Evolutionary conservation across 2,113 vertebrate genomes (phyloP).

Genomic region (Callopanchax toddi): DNA sequence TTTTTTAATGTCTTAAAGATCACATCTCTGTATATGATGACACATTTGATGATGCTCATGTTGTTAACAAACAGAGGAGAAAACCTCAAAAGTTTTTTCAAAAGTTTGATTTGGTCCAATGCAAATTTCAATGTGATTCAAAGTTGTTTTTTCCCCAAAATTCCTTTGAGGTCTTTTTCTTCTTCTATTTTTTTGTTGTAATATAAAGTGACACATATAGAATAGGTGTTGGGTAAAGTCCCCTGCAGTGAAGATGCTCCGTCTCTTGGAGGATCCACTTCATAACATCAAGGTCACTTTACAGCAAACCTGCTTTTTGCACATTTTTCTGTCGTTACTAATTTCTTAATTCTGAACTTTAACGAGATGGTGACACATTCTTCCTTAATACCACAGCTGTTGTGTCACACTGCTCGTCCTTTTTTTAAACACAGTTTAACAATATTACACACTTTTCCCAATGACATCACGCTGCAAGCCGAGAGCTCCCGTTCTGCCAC

Average conservation of each 20-base stretch:
- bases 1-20: too few species aligned
- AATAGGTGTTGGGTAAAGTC: not conserved
- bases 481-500: conserved; percentile 46
- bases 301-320: conserved; percentile 17
- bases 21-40: too few species aligned
- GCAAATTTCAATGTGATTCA: too few species aligned
- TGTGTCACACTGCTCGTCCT: conserved; percentile 64
- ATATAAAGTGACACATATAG: too few species aligned
- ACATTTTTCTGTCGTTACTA: conserved; percentile 47
- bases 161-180: too few species aligned
- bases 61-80: too few species aligned
- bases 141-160: too few species aligned
- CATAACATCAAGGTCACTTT: not conserved
- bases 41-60: too few species aligned
- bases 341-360: conserved; percentile 66
- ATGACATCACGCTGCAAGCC: conserved; percentile 76
- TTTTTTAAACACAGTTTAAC: conserved; percentile 61
- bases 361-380: conserved; percentile 70
- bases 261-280: conserved; percentile 16
- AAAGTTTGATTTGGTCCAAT: too few species aligned
- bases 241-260: conserved; percentile 26
- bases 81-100: too few species aligned
- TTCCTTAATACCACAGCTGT: conserved; percentile 64
- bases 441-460: conserved; percentile 75
- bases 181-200: too few species aligned